Evolutionary conservation across 2,888 invertebrate species (phyloP).

Genomic region (Netelia fuscicornis): DNA sequence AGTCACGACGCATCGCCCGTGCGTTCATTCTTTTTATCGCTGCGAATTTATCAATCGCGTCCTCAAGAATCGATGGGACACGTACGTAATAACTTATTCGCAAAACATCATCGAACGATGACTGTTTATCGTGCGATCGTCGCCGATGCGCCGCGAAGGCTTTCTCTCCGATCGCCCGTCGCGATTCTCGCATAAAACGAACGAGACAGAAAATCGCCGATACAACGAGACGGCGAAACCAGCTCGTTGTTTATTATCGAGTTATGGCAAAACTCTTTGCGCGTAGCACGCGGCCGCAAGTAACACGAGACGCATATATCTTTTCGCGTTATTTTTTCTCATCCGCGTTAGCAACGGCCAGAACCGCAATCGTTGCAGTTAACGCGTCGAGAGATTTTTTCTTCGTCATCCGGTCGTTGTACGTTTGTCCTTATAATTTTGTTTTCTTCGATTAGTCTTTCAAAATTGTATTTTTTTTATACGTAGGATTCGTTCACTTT

Average conservation of each 20-base stretch:
- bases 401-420: neutral
- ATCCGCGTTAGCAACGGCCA: neutral
- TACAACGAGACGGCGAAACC: neutral
- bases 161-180: conserved; percentile 49
- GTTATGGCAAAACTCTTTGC: conserved; percentile 20
- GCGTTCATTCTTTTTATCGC: too few species aligned
- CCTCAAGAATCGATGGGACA: neutral
- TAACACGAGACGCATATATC: conserved; percentile 49
- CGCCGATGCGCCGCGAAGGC: conserved; percentile 30
- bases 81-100: conserved; percentile 41
- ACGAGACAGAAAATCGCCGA: conserved; percentile 5
- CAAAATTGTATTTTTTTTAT: conserved; percentile 2
- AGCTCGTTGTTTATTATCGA: conserved; percentile 36
- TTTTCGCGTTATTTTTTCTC: conserved; percentile 18
- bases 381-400: conserved; percentile 5
- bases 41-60: too few species aligned
- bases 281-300: conserved; percentile 45
- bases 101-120: conserved; percentile 40
- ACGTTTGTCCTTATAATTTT: neutral
- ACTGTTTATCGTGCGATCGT: conserved; percentile 5
- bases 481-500: conserved; percentile 8
- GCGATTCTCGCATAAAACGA: conserved; percentile 29
- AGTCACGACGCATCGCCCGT: too few species aligned
- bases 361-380: conserved; percentile 24
- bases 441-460: too few species aligned